A percentile compares a stretch with the other conserved stretches of the same genome.
These are phyloP conservation scores for Epinephelus malabaricus DNA, from an alignment of 2,797 vertebrate genomes.

Conservation along the genomic window DNA sequence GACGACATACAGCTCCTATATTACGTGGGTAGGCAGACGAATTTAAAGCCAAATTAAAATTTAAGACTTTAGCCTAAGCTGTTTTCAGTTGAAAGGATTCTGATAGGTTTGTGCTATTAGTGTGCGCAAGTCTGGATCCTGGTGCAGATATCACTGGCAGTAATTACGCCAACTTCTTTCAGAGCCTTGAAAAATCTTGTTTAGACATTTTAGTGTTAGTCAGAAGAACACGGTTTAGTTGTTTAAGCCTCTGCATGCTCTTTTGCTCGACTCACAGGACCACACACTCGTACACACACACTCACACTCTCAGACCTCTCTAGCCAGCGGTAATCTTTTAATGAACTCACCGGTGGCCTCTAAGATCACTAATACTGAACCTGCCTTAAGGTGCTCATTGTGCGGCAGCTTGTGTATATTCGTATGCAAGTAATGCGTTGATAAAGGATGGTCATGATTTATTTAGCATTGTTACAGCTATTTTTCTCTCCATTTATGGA, in stretches of 20 bases:
- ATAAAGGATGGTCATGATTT: constrained; percentile 39
- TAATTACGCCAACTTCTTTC: neutral
- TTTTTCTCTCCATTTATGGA: constrained; percentile 2
- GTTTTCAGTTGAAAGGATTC: constrained; percentile 18
- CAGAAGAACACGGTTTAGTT: constrained; percentile 77
- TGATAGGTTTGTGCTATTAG: constrained; percentile 1
- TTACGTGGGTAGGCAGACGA: constrained; percentile 1
- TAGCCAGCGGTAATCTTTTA: constrained; percentile 64
- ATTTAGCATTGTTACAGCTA: constrained; percentile 36
- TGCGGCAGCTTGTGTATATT: constrained; percentile 43
- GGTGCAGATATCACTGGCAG: neutral
- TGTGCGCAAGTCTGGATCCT: neutral
- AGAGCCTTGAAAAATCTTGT: constrained; percentile 4
- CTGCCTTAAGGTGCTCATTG: constrained; percentile 51
- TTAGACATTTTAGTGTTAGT: constrained; percentile 60
- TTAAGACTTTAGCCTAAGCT: neutral
- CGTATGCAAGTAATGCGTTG: constrained; percentile 41
- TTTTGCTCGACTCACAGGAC: constrained; percentile 47
- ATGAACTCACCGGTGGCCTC: constrained; percentile 54
- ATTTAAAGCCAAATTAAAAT: constrained; percentile 22
- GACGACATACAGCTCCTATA: neutral
- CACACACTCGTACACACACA: constrained; percentile 70
- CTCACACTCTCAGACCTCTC: constrained; percentile 65
- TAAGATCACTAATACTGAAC: constrained; percentile 47
- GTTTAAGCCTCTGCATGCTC: constrained; percentile 54